Evolutionary conservation across 2,113 vertebrate genomes (phyloP), one percentile per base, ranked within the genome.

Genomic region (Hydropotes inermis): DNA sequence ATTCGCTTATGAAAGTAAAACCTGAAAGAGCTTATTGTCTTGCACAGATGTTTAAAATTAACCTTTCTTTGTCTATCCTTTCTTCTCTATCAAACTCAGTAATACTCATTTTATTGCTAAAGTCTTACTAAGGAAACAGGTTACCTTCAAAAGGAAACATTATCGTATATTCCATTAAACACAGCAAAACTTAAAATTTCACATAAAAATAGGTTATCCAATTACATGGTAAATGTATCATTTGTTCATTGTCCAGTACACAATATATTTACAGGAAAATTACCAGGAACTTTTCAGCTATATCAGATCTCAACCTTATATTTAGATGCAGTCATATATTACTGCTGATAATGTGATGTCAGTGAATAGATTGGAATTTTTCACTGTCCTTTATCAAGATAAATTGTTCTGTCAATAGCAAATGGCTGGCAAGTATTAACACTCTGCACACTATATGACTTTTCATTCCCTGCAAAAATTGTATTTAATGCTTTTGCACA

Each of bases 311-410:
- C 98, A 99, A 98, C 98, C 99, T 99, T 99, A 99, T 99, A 99
- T 99, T 99, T 99, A 99, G 99, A 99, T 99, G 99, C 99, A 98
- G 98, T 98, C 99, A 99, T 99, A 99, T 99, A 99, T 99, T 99
- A 99, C 99, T 97, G 99, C 98, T 99, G 99, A 99, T 99, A 99
- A 99, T 99, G 99, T 99, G 99, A 99, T 99, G 99, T 99, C 99
- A 99, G 99, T 98, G 99, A 99, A 98, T 99, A 99, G 99, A 99
- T 99, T 99, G 99, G 99, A 99, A 99, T 99, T 99, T 99, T 99
- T 99, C 99, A 99, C 99, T 99, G 99, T 99, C 99, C 98, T 99
- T 99, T 99, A 99, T 99, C 99, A 99, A 99, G 99, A 99, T 98
- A 99, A 99, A 99, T 99, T 99, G 99, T 99, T 99, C 99, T 99